Percentiles rank a stretch among this genome's conserved stretches.
These are phyloP conservation scores for Etheostoma perlongum DNA, from an alignment of 2,797 vertebrate species.

Conservation along the genomic window DNA sequence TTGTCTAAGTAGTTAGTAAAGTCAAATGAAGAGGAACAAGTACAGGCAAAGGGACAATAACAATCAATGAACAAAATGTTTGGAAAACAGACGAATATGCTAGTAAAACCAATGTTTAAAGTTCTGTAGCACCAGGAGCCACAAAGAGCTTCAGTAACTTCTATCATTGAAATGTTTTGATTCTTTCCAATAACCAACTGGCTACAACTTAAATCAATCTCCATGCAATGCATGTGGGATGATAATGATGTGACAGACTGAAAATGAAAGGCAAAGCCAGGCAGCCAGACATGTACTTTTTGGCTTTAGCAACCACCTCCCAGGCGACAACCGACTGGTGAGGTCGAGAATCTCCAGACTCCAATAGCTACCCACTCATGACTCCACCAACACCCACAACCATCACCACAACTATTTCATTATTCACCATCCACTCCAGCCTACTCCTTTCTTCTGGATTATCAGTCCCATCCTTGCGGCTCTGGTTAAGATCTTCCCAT, in stretches of 20 bases:
- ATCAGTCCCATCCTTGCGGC: slow-evolving; percentile 66
- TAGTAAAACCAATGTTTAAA: neutral
- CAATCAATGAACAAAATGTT: slow-evolving; percentile 1
- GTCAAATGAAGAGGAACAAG: neutral
- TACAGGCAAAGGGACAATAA: slow-evolving; percentile 19
- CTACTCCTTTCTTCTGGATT: slow-evolving; percentile 64
- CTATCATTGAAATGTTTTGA: slow-evolving; percentile 2
- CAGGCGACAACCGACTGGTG: slow-evolving; percentile 39
- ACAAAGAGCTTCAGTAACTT: neutral
- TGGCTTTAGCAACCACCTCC: slow-evolving; percentile 48
- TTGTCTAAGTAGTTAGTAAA: slow-evolving; percentile 22
- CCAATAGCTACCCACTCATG: slow-evolving; percentile 59
- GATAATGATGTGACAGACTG: slow-evolving; percentile 27
- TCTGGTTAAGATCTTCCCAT: slow-evolving; percentile 69
- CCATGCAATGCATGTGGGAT: slow-evolving; percentile 22
- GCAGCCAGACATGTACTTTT: slow-evolving; percentile 2
- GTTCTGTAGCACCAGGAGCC: neutral
- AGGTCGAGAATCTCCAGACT: slow-evolving; percentile 62
- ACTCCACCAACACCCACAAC: slow-evolving; percentile 70
- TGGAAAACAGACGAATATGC: slow-evolving; percentile 1
- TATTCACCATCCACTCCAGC: slow-evolving; percentile 65
- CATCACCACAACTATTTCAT: slow-evolving; percentile 69
- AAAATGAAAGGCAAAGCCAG: slow-evolving; percentile 42
- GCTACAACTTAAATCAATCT: slow-evolving; percentile 10
- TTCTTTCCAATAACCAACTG: slow-evolving; percentile 18